Percentiles rank a stretch among this genome's conserved stretches.
These are phyloP conservation scores for Tyto alba DNA, from an alignment of 2,113 vertebrate species.

Conservation along the genomic window DNA sequence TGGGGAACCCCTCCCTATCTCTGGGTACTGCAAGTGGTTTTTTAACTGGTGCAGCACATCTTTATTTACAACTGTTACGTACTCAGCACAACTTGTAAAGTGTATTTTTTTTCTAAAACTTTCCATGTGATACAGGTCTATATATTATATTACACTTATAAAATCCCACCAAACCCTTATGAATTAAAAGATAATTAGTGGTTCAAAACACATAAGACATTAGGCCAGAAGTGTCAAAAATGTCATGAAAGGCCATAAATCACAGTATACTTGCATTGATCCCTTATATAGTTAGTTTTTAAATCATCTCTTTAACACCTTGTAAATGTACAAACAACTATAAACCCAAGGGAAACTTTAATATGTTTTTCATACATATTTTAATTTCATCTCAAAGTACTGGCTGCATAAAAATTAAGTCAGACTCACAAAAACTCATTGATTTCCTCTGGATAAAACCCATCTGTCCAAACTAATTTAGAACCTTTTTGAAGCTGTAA, in stretches of 20 bases:
- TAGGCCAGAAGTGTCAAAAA: slow-evolving; percentile 84
- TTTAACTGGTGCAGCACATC: slow-evolving; percentile 58
- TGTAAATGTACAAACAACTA: slow-evolving; percentile 82
- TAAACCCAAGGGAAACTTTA: slow-evolving; percentile 79
- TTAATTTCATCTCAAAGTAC: slow-evolving; percentile 86
- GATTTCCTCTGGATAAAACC: slow-evolving; percentile 84
- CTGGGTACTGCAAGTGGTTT: neutral
- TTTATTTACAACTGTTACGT: slow-evolving; percentile 64
- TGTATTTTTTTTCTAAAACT: slow-evolving; percentile 46
- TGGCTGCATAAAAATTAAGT: slow-evolving; percentile 83
- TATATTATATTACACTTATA: slow-evolving; percentile 77
- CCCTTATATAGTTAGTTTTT: slow-evolving; percentile 78
- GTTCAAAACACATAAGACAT: slow-evolving; percentile 82
- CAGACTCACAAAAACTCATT: slow-evolving; percentile 89
- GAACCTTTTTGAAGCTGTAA: slow-evolving; percentile 74
- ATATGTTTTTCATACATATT: slow-evolving; percentile 94
- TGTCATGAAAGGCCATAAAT: slow-evolving; percentile 89
- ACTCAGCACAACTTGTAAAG: slow-evolving; percentile 62
- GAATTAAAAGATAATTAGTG: slow-evolving; percentile 91
- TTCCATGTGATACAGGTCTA: slow-evolving; percentile 71
- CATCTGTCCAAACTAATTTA: slow-evolving; percentile 87
- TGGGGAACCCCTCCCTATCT: neutral
- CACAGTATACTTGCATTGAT: slow-evolving; percentile 77
- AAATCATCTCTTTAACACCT: slow-evolving; percentile 83
- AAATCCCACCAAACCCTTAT: slow-evolving; percentile 79